Evolutionary conservation across 2,888 invertebrate species (phyloP).

Genomic region (Baccha elongata): DNA sequence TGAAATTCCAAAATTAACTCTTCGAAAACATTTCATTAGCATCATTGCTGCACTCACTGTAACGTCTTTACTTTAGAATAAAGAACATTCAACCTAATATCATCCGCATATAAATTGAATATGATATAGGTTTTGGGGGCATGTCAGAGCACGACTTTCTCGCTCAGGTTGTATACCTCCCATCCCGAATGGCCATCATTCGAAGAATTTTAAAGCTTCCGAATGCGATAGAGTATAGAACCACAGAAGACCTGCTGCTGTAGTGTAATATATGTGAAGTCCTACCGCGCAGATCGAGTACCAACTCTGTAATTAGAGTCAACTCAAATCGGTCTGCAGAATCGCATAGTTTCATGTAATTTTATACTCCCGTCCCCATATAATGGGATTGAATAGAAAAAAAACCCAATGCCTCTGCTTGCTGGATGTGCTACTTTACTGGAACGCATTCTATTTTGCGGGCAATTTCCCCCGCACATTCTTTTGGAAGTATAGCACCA

Average conservation of each 20-base stretch:
- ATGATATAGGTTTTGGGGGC: constrained; percentile 75
- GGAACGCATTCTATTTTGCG: constrained; percentile 60
- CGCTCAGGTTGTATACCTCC: constrained; percentile 34
- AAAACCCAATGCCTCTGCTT: constrained; percentile 14
- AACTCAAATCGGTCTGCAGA: constrained; percentile 66
- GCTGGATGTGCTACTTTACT: constrained; percentile 58
- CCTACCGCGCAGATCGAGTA: constrained; percentile 42
- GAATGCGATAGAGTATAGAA: constrained; percentile 55
- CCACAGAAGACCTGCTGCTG: constrained; percentile 9
- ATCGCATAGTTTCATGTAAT: constrained; percentile 73
- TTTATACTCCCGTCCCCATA: constrained; percentile 52
- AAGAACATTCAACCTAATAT: constrained; percentile 61
- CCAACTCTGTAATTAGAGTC: constrained; percentile 73
- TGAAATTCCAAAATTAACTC: neutral
- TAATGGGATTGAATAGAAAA: constrained; percentile 50
- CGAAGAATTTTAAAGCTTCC: constrained; percentile 71
- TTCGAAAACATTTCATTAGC: neutral
- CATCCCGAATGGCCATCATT: constrained; percentile 37
- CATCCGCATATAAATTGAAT: constrained; percentile 73
- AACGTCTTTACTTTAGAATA: constrained; percentile 43
- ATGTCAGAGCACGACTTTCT: constrained; percentile 75
- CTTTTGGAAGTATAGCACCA: constrained; percentile 35
- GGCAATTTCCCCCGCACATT: constrained; percentile 10
- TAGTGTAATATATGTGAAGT: constrained; percentile 56
- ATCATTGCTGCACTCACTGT: constrained; percentile 40